Evolutionary conservation across 2,113 vertebrate genomes (phyloP).

Genomic region (rat (Rattus norvegicus)): DNA sequence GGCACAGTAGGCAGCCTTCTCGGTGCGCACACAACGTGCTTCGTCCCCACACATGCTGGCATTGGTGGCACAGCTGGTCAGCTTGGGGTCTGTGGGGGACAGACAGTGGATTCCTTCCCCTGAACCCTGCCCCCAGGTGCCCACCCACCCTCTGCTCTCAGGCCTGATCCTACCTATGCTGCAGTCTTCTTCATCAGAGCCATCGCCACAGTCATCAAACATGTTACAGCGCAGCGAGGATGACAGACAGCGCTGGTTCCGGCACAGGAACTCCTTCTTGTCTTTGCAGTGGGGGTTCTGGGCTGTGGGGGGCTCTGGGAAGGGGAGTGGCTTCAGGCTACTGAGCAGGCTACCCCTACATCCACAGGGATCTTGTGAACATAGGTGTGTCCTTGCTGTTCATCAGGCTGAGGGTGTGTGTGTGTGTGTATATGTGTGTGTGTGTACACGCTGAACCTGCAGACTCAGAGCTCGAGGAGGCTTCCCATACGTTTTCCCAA

Average conservation of each 20-base stretch:
- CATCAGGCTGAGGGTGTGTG: background rate
- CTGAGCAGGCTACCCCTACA: background rate
- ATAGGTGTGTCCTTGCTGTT: background rate
- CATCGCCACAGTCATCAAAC: constrained; percentile 97
- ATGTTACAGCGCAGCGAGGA: constrained; percentile 94
- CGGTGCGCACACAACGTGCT: constrained; percentile 90
- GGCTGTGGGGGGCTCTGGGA: constrained; percentile 78
- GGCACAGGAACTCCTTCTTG: constrained; percentile 94
- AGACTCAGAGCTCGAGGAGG: background rate
- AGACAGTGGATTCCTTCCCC: background rate
- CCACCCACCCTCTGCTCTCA: accelerated
- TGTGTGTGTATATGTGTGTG: background rate
- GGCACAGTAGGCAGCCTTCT: constrained; percentile 92
- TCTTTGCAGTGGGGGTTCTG: constrained; percentile 88
- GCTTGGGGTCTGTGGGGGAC: constrained; percentile 88
- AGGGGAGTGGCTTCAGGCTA: constrained; percentile 16
- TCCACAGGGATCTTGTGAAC: background rate
- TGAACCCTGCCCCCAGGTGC: accelerated
- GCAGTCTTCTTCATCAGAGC: constrained; percentile 92
- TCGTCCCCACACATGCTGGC: constrained; percentile 93
- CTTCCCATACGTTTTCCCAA: background rate
- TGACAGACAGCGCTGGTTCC: constrained; percentile 92
- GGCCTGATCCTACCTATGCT: constrained; percentile 85
- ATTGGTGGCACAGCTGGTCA: constrained; percentile 92
- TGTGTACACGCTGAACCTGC: too few relatives aligned